Conservation (phyloP, 1,140 invertebrate species). For the Neodiprion lecontei region DNA sequence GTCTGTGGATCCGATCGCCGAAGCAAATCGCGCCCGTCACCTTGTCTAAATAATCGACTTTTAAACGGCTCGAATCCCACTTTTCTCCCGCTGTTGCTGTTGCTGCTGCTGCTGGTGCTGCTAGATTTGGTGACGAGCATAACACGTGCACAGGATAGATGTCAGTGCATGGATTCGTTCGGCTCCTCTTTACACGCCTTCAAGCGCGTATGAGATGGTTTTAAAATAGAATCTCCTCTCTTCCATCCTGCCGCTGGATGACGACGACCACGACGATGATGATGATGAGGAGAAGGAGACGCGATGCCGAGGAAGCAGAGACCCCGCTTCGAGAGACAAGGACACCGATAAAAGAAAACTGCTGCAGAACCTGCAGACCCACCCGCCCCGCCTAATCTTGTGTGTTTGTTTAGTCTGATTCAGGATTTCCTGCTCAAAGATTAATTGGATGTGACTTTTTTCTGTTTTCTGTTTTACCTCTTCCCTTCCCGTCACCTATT, state of each 20-base stretch:
- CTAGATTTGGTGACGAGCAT: neutral
- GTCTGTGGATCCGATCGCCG: too few species aligned
- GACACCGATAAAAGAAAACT: neutral
- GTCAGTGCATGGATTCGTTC: neutral
- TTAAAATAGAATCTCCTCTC: neutral
- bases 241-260: neutral
- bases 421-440: neutral
- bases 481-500: neutral
- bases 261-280: too few species aligned
- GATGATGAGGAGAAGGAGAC: too few species aligned
- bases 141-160: neutral
- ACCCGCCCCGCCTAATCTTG: neutral
- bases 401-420: constrained; percentile 2
- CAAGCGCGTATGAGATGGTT: neutral
- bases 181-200: neutral
- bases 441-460: too few species aligned
- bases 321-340: too few species aligned
- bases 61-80: neutral
- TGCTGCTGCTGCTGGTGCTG: too few species aligned
- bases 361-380: neutral
- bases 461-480: too few species aligned
- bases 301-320: too few species aligned
- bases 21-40: neutral
- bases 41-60: constrained; percentile 2
- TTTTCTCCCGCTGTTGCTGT: neutral